Base-by-base conservation (phyloP, 2,888 invertebrate species). In the Nemapogon koenigi region DNA sequence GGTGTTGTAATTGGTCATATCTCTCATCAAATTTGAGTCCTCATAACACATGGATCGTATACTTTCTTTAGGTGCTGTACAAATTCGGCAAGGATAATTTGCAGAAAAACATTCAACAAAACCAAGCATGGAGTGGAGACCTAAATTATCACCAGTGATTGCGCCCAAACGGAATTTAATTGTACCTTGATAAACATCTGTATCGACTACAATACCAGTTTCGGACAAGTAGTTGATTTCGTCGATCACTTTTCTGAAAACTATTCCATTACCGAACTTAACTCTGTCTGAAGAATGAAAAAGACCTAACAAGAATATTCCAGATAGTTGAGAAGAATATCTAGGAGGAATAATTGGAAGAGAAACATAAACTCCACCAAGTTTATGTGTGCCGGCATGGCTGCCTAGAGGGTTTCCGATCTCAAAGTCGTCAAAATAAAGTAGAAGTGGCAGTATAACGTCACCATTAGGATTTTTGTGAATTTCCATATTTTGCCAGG, bases 111-210 rank as follows among this genome's bases (percentile, higher is more conserved):
- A 41, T 37, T 46, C 45, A 11, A 11, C 31, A 39, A 47, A 46
- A 2, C 47, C 47, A 19, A 18, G 19, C n/a, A 47, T 30, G 14
- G 39, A 35, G 25, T 47, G 42, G 13, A 45, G 11, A 16, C 47
- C 47, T 15, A 44, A 40, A 29, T 47, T 46, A 25, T 46, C 46
- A 3, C 45, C 47, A 15, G 44, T 28, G 16, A 47, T 42, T 11
- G 40, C 11, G 1, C 19, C 44, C 4, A 47, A 35, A 10, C 43
- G 42, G 36, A 47, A 46, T 29, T 35, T 42, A 10, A 42, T 15
- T 16, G 15, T 39, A 16, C 42, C 33, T 17, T n/a, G 32, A 17
- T 33, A 39, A 33, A 6, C 22, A 6, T 32, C 33, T 31, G 33
- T 18, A 19, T 33, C 27, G 3, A 33, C 10, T 10, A 10, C 7